phyloP scores from a whole-genome alignment of 2,797 vertebrate species.

The Harpagifer antarcticus region DNA sequence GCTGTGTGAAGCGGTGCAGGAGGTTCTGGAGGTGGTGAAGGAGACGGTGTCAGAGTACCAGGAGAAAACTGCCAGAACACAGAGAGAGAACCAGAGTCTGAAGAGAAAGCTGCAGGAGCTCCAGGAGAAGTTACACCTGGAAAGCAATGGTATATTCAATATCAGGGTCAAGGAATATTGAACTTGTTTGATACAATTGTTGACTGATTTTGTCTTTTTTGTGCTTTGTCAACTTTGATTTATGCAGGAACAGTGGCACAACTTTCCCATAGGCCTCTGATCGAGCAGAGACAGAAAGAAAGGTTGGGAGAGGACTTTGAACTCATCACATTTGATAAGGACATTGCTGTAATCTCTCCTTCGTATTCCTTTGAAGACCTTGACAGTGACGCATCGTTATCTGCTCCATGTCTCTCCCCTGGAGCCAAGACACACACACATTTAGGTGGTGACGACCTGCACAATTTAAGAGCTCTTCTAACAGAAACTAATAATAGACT shows the following conservation, averaged over 20 bases:
- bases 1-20: constrained; percentile 62
- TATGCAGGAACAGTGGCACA: constrained; percentile 36
- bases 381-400: constrained; percentile 18
- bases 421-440: background rate
- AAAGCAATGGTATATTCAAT: constrained; percentile 28
- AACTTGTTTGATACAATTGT: too few relatives aligned
- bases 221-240: constrained; percentile 2
- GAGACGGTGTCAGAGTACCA: constrained; percentile 75
- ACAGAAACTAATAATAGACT: background rate
- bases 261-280: background rate
- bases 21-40: constrained; percentile 74
- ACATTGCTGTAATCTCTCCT: constrained; percentile 5
- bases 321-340: constrained; percentile 24
- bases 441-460: background rate
- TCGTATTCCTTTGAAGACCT: constrained; percentile 26
- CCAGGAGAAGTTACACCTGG: constrained; percentile 57
- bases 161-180: background rate
- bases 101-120: constrained; percentile 74
- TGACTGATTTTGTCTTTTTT: background rate
- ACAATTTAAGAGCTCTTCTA: constrained; percentile 17
- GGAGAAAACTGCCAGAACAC: constrained; percentile 75
- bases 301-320: constrained; percentile 11
- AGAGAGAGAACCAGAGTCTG: constrained; percentile 76
- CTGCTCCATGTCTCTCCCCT: constrained; percentile 1
- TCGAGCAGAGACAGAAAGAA: constrained; percentile 18